Base-by-base conservation (phyloP, 2,113 vertebrate species). In the Maccullochella peelii region DNA sequence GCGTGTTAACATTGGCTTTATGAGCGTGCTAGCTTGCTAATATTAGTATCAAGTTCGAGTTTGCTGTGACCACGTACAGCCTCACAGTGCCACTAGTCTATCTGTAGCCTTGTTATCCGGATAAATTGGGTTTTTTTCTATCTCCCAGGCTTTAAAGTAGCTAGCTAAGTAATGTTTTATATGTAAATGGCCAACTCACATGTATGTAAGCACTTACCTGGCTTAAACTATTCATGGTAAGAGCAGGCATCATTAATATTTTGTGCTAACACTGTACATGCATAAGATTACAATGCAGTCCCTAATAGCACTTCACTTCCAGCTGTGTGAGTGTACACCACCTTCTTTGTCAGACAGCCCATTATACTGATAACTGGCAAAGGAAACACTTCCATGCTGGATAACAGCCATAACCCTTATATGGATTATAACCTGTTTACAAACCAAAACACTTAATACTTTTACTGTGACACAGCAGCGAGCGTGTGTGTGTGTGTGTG, bases 301-400 rank as follows among this genome's bases (percentile, higher is more conserved):
- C 20, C 36, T 5, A n/a, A 47, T 3, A n/a, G 73, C 73, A 44
- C 59, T 83, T 83, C 57, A 73, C 55, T 79, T 59, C 61, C 61
- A 5, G 25, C 81, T 68, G 76, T 36, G 66, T 49, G 70, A 77
- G 73, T 15, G 77, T 38, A 73, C 78, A 49, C 47, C 33, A 20
- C 73, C 36, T 12, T 70, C 78, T 85, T 83, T 79, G 84, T 87
- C 59, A 77, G 61, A 72, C 68, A 83, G 76, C 71, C 89, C 91
- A 92, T 92, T 92, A 91, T 20, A 66, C 80, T 91, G 91, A 94
- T 94, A 92, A 79, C 84, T 84, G 49, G 82, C 84, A 86, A 55
- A 81, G 76, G 52, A 73, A 58, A 80, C 79, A 82, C 77, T 82
- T 66, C 72, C 73, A 65, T 54, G 40, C 75, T 80, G 83, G 75